Conservation (phyloP, 2,888 invertebrate genomes). For the Athalia cordata region DNA sequence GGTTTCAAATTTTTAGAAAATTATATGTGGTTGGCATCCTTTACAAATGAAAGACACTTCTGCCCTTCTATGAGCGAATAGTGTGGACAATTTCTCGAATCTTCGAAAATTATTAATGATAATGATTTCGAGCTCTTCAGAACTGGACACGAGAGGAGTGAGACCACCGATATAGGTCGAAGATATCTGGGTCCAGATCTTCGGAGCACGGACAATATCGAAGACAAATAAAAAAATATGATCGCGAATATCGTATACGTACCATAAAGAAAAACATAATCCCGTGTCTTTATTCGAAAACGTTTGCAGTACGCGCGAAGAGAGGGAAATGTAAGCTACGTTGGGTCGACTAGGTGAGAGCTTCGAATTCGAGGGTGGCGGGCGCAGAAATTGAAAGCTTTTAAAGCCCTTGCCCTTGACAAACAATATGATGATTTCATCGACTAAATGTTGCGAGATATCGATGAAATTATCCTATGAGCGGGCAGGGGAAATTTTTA, state of each 20-base stretch:
- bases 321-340: no score
- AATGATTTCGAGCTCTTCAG: no score
- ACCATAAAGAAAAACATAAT: neutral
- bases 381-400: neutral
- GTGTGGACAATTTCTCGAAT: no score
- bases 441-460: neutral
- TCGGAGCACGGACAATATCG: neutral
- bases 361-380: neutral
- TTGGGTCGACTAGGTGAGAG: no score
- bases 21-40: no score
- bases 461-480: neutral
- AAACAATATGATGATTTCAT: neutral
- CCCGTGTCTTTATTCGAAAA: neutral
- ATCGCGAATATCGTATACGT: neutral
- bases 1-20: no score
- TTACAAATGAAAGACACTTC: no score
- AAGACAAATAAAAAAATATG: neutral
- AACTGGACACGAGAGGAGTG: no score
- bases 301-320: no score
- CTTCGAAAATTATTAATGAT: no score
- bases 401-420: neutral
- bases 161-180: no score
- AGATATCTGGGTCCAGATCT: neutral
- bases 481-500: neutral
- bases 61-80: no score